These are phyloP conservation scores for Echinarachnius parma DNA, from an alignment of 53 echinoderm and acorn worm genomes.

Conservation along the genomic window DNA sequence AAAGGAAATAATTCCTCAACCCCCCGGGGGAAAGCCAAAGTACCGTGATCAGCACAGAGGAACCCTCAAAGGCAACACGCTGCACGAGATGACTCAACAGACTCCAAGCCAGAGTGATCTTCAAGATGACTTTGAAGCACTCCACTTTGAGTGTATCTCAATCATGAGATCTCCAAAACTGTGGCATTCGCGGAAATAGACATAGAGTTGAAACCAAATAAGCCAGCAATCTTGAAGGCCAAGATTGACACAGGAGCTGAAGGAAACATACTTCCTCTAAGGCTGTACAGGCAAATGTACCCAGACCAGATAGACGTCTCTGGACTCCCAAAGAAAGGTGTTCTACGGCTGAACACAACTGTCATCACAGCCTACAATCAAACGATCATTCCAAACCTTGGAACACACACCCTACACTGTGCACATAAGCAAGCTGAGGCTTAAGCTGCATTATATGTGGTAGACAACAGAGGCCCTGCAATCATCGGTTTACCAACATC, in stretches of 20 bases:
- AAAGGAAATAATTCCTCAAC: no score
- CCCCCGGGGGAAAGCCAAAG: no score
- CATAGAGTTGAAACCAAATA: conserved; percentile 8
- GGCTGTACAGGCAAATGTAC: conserved; percentile 49
- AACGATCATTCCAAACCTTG: conserved; percentile 42
- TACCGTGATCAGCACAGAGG: no score
- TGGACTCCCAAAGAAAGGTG: conserved; percentile 14
- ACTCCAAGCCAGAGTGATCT: neutral
- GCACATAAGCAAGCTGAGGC: no score
- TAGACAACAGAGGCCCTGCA: conserved; percentile 48
- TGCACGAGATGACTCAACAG: neutral
- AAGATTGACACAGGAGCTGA: conserved; percentile 48
- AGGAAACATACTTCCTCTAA: conserved; percentile 59
- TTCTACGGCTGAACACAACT: conserved; percentile 14
- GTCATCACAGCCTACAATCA: conserved; percentile 54
- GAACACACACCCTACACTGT: conserved; percentile 38
- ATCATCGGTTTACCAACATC: conserved; percentile 49
- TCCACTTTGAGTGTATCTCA: neutral
- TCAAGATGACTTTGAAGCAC: neutral
- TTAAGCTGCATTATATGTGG: no score
- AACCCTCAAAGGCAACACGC: neutral
- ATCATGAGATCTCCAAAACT: no score
- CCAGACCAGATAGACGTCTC: conserved; percentile 22
- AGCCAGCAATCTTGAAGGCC: conserved; percentile 23
- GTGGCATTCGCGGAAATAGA: conserved; percentile 18